These are phyloP conservation scores for Polymixis lichenea DNA, from an alignment of 2,888 invertebrate species.

Conservation along the genomic window DNA sequence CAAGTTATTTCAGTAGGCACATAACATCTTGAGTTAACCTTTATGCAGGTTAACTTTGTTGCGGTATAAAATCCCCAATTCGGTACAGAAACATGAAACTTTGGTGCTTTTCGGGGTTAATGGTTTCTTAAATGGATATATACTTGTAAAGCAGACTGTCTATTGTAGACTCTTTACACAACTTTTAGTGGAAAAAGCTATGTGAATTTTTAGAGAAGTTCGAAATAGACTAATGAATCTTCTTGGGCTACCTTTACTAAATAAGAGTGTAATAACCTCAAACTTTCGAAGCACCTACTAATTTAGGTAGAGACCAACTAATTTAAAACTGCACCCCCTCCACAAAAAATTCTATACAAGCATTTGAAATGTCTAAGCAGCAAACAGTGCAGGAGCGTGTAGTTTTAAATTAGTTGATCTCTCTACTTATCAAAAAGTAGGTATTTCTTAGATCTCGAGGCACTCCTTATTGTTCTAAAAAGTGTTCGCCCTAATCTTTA, in stretches of 20 bases:
- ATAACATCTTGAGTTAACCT: not conserved
- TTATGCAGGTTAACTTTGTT: not conserved
- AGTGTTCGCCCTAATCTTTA: not conserved
- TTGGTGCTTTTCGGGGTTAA: not conserved
- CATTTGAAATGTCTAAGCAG: no score
- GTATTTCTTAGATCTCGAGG: not conserved
- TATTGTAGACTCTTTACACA: no score
- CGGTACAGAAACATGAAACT: not conserved
- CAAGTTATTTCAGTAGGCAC: conserved; percentile 30
- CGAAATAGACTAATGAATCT: no score
- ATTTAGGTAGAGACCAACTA: not conserved
- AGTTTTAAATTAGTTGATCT: no score
- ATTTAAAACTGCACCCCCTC: no score
- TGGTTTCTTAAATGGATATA: not conserved
- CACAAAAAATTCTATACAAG: no score
- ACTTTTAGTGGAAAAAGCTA: not conserved
- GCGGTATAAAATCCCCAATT: not conserved
- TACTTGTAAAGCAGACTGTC: not conserved
- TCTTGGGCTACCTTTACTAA: no score
- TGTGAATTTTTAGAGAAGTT: not conserved
- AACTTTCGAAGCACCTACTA: not conserved
- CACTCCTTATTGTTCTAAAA: not conserved
- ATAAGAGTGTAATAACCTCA: not conserved
- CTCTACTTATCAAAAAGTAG: not conserved
- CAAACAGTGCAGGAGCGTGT: no score